A percentile compares a stretch with the other conserved stretches of the same genome.
phyloP scores from a whole-genome alignment of 1,140 invertebrate genomes.

The Drosophila athabasca region DNA sequence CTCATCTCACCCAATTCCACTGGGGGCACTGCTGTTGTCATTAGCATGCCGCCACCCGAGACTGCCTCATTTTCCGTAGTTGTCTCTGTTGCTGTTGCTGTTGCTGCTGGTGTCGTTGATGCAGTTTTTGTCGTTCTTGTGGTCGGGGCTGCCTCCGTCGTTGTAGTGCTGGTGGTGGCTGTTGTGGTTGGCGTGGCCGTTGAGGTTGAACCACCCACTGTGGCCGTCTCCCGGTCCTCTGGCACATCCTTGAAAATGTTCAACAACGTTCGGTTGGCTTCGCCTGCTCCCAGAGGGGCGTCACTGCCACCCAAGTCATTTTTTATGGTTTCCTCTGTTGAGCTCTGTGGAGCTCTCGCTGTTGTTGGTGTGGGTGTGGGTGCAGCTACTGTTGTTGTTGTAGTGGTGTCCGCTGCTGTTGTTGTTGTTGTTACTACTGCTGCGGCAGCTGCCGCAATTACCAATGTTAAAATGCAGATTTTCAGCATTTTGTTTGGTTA shows the following conservation, averaged over 20 bases:
- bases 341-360: neutral
- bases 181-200: constrained; percentile 75
- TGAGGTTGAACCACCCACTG: constrained; percentile 55
- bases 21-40: constrained; percentile 47
- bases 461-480: constrained; percentile 76
- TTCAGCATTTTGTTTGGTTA: constrained; percentile 63
- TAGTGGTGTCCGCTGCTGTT: neutral
- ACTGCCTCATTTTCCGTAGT: neutral
- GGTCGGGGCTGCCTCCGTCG: constrained; percentile 47
- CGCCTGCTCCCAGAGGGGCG: constrained; percentile 31
- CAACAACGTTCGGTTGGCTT: constrained; percentile 39
- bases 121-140: neutral
- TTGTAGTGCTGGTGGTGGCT: constrained; percentile 66
- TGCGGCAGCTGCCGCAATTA: constrained; percentile 56
- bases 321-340: constrained; percentile 44
- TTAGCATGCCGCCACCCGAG: constrained; percentile 27
- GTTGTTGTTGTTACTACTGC: constrained; percentile 29
- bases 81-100: constrained; percentile 19
- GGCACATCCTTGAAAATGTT: constrained; percentile 34
- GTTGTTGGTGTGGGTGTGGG: constrained; percentile 5
- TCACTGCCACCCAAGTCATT: constrained; percentile 58
- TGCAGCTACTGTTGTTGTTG: constrained; percentile 8
- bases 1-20: constrained; percentile 30
- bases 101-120: neutral
- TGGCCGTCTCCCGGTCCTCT: constrained; percentile 17